Conservation (phyloP, 1,140 invertebrate species). For the Lerema accius region DNA sequence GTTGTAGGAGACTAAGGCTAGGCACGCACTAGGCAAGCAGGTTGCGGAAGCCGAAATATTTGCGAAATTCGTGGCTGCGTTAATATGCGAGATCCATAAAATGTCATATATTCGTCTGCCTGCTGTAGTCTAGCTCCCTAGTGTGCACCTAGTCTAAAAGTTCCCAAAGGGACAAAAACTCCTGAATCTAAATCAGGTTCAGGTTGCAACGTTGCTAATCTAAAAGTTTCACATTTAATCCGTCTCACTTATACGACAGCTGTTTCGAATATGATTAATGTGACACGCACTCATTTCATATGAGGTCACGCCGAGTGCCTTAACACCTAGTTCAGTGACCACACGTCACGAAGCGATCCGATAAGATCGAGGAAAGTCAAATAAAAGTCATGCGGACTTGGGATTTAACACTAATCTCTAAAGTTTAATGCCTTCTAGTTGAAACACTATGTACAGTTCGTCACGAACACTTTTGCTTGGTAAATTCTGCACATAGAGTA, state of each 20-base stretch:
- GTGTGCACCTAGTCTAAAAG: no score
- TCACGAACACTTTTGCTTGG: background rate
- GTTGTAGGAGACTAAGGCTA: no score
- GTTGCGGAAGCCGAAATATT: no score
- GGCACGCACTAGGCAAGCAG: no score
- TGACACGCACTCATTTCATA: slow-evolving; percentile 2
- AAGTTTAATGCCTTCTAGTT: slow-evolving; percentile 1
- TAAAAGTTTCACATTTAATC: no score
- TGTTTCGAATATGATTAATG: slow-evolving; percentile 11
- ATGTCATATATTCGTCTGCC: no score
- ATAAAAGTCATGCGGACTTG: background rate
- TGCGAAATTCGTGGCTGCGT: no score
- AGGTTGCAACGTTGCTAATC: no score
- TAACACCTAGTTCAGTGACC: slow-evolving; percentile 30
- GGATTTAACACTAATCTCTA: slow-evolving; percentile 9
- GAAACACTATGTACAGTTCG: background rate
- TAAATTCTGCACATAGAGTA: background rate
- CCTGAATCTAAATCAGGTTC: no score
- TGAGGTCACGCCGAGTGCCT: slow-evolving; percentile 14
- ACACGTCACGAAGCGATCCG: slow-evolving; percentile 14
- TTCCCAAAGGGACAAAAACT: no score
- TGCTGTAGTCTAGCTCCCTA: no score
- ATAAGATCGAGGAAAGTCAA: background rate
- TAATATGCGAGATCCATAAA: no score
- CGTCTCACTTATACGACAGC: background rate